phyloP scores from a whole-genome alignment of 2,113 vertebrate species.

The Oostethus manadensis region DNA sequence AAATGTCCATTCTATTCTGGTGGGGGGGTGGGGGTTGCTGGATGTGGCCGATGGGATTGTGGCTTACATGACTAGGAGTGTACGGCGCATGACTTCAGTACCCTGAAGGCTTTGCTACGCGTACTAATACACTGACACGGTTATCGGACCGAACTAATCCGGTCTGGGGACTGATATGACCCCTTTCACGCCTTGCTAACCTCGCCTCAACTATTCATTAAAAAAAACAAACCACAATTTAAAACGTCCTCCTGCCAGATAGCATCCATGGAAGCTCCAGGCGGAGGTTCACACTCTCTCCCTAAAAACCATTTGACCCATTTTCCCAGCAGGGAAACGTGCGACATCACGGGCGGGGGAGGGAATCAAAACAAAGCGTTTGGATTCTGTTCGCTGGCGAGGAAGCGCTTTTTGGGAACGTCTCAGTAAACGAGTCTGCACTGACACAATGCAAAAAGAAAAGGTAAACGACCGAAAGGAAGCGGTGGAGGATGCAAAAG shows the following conservation, averaged over 20 bases:
- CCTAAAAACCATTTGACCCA: constrained; percentile 52
- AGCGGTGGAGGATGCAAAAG: not conserved
- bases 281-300: constrained; percentile 35
- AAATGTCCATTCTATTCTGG: not conserved
- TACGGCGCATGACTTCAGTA: constrained; percentile 42
- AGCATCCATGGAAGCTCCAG: constrained; percentile 32
- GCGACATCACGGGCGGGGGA: too few relatives aligned
- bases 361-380: too few relatives aligned
- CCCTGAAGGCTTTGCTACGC: constrained; percentile 45
- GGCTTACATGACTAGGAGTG: constrained; percentile 59
- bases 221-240: too few relatives aligned
- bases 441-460: not conserved
- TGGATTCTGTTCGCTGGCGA: too few relatives aligned
- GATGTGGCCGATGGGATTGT: constrained; percentile 48
- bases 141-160: constrained; percentile 61
- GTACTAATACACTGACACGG: constrained; percentile 66
- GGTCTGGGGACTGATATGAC: constrained; percentile 21
- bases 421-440: too few relatives aligned
- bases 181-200: not conserved
- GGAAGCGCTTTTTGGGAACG: too few relatives aligned
- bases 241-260: constrained; percentile 1
- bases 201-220: not conserved
- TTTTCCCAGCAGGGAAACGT: constrained; percentile 37
- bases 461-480: not conserved
- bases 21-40: constrained; percentile 4